Evolutionary conservation across 2,888 invertebrate genomes (phyloP).

Genomic region (Drosophila engyochracea): DNA sequence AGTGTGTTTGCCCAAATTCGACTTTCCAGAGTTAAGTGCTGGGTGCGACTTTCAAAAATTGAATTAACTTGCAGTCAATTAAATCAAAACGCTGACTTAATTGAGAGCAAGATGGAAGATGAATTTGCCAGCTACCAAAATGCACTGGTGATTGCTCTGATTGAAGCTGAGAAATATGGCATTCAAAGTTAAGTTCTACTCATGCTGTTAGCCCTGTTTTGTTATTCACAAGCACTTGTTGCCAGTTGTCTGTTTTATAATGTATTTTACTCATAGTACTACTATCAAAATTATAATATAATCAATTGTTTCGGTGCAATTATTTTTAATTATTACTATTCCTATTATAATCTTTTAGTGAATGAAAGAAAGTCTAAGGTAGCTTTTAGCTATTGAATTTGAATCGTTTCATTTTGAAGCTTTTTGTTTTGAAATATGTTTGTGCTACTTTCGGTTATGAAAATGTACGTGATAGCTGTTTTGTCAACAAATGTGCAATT

Average conservation of each 20-base stretch:
- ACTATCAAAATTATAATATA: not conserved
- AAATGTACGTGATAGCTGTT: slow-evolving; percentile 2
- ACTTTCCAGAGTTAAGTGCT: slow-evolving; percentile 8
- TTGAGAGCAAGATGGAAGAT: slow-evolving; percentile 60
- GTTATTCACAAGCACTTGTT: not conserved
- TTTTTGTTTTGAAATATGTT: not conserved
- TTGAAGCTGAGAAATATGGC: slow-evolving; percentile 11
- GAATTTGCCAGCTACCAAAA: not conserved
- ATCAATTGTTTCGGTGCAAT: not conserved
- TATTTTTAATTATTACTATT: not conserved
- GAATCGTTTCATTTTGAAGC: not conserved
- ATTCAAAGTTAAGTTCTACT: slow-evolving; percentile 1
- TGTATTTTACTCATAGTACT: not conserved
- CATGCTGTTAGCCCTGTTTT: not conserved
- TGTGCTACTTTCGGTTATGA: not conserved
- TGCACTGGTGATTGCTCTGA: slow-evolving; percentile 20
- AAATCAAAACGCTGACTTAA: slow-evolving; percentile 77
- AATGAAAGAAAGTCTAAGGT: not conserved
- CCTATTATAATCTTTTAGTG: not conserved
- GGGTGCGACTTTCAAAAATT: slow-evolving; percentile 46
- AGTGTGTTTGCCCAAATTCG: slow-evolving; percentile 22
- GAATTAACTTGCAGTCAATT: slow-evolving; percentile 76
- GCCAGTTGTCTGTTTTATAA: not conserved
- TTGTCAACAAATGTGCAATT: slow-evolving; percentile 13
- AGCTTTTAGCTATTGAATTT: not conserved